Evolutionary conservation across 2,797 vertebrate species (phyloP), one percentile per base, ranked within the genome.

Genomic region (Acipenser transmontanus): DNA sequence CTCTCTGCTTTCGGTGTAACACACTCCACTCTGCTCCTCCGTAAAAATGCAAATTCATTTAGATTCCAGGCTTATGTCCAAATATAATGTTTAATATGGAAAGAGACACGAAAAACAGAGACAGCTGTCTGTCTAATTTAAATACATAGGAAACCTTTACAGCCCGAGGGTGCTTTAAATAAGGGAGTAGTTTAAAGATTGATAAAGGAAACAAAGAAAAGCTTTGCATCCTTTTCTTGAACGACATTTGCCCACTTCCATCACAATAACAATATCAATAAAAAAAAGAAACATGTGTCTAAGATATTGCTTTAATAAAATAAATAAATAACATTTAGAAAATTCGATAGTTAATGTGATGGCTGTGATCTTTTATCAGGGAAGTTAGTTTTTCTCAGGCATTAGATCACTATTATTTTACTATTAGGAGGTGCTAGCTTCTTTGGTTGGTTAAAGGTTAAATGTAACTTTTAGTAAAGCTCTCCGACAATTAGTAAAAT

Each of bases 141-240:
- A 34, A 34, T 34, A 34, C 34, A 34, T 34, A 34, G 34, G 34
- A 34, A 34, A 34, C 34, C 34, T 34, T 34, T 34, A 34, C 34
- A 34, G 4, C 34, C 34, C 34, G 14, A 61, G 47, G 14, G n/a
- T 49, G 59, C 20, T 13, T 5, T 6, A 50, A 13, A 50, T 66
- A 50, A 12, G 34, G 59, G 7, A 64, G 51, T 64, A 54, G 67
- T 68, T 63, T 71, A 69, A 57, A 64, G 13, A 64, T 9, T 50
- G 49, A 63, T 20, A 63, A 49, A 66, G 8, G 47, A 14, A 51
- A 13, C 47, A 56, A 48, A 59, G 13, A 17, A 48, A 8, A 9
- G 66, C 71, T 77, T 34, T 2, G 3, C 20, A 34, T 34, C 20
- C 20, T 34, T 34, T 34, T 34, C 20, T 34, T 34, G 3, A 34